Base-by-base conservation (phyloP, 2,797 vertebrate genomes). In the Graptemys geographica region DNA sequence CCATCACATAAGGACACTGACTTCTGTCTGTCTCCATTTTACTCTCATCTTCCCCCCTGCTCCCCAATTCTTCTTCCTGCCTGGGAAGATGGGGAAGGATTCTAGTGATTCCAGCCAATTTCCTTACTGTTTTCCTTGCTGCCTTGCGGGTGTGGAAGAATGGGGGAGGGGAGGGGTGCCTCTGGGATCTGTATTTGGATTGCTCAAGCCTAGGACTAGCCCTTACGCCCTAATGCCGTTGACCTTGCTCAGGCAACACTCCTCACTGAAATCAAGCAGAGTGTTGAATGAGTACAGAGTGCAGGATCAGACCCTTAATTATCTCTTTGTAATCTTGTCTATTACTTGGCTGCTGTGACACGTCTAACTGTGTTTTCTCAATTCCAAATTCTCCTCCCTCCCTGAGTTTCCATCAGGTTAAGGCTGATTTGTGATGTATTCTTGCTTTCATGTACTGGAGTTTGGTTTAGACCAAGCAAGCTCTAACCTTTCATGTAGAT, bases 1-100 rank as follows among this genome's bases (percentile, higher is more conserved):
- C 85, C 87, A 59, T 15, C 41, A 59, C 57, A n/a, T 69, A 11
- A 89, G 79, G 52, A 47, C 85, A 52, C 27, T 41, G 18, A 3
- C 7, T 88, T 92, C 49, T 90, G 92, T 11, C 51, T 47, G 6
- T 83, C 79, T 93, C 72, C 19, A 37, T 84, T 95, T 87, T 92
- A 49, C 88, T 65, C 18, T 88, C 27, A 28, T 80, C 13, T 79
- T 47, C 51, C 51, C 51, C 12, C 49, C 49, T 13, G 13, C 51
- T 1, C 15, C 51, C 49, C 51, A 51, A 9, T 6, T 69, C 8
- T 69, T 69, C 33, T 69, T 69, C 55, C 65, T 6, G 11, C 72
- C 72, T 44, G 41, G 23, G 41, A 74, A 13, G 72, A 27, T 76
- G 6, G 11, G n/a, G 18, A 94, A 57, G 62, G 86, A 53, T 79